phyloP scores from a whole-genome alignment of 2,797 vertebrate genomes.

The Alfaro cultratus region DNA sequence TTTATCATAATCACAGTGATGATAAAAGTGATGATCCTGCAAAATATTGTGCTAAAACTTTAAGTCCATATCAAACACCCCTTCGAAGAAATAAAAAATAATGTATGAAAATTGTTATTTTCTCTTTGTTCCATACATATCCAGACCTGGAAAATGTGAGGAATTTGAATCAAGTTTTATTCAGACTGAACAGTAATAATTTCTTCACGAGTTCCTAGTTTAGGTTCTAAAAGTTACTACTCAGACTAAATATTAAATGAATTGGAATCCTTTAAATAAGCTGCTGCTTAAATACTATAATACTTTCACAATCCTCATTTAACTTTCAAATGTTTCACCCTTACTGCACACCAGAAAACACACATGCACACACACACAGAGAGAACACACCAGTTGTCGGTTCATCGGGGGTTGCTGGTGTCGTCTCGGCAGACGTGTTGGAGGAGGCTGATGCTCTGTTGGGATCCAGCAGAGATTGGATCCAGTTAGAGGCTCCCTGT shows the following conservation, averaged over 20 bases:
- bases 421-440: constrained; percentile 42
- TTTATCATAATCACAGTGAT: too few relatives aligned
- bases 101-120: not conserved
- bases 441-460: constrained; percentile 55
- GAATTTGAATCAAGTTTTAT: not conserved
- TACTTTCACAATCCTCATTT: constrained; percentile 28
- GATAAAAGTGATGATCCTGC: too few relatives aligned
- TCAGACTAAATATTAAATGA: not conserved
- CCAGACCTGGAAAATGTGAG: not conserved
- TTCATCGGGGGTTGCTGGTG: constrained; percentile 57
- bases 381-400: constrained; percentile 22
- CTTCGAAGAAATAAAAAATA: not conserved
- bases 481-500: constrained; percentile 88
- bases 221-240: not conserved
- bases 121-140: not conserved
- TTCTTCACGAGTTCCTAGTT: not conserved
- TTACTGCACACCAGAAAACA: constrained; percentile 6
- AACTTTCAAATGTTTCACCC: constrained; percentile 2
- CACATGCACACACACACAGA: constrained; percentile 14
- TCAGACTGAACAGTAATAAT: not conserved
- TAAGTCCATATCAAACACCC: not conserved
- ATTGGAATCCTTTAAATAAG: constrained; percentile 16
- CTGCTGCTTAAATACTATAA: constrained; percentile 18
- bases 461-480: constrained; percentile 86
- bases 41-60: too few relatives aligned